phyloP scores from a whole-genome alignment of 2,113 vertebrate species.

The Myotis brandtii region DNA sequence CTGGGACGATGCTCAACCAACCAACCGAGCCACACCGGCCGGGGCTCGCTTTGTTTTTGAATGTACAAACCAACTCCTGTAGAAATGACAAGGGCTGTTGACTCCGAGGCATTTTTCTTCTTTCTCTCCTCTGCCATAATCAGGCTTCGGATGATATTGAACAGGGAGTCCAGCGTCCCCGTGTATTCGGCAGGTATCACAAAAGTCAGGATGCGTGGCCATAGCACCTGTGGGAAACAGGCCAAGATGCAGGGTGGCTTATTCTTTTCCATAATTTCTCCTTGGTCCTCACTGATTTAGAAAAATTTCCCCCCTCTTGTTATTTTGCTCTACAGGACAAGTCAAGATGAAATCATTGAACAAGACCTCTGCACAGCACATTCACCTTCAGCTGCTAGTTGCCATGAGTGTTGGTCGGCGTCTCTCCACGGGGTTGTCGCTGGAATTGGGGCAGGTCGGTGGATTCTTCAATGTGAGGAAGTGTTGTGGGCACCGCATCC shows the following conservation, averaged over 20 bases:
- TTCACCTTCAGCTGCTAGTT: neutral
- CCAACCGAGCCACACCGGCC: no score
- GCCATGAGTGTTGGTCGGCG: neutral
- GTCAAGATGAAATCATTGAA: neutral
- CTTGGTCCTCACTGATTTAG: neutral
- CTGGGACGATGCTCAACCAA: no score
- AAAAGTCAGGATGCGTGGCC: conserved; percentile 78
- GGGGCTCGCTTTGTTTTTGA: neutral
- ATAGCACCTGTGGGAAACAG: conserved; percentile 64
- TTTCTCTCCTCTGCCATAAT: conserved; percentile 77
- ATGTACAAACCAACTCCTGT: conserved; percentile 75
- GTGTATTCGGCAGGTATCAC: conserved; percentile 75
- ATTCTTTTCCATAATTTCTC: neutral
- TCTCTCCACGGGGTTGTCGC: neutral
- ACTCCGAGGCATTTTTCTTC: conserved; percentile 23
- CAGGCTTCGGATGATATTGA: conserved; percentile 74
- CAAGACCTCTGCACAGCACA: neutral
- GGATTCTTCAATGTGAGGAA: neutral
- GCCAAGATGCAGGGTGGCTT: neutral
- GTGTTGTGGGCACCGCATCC: neutral
- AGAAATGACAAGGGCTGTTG: conserved; percentile 76
- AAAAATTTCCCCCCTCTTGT: neutral
- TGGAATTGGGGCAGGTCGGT: neutral
- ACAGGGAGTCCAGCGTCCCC: conserved; percentile 55
- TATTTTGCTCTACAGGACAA: neutral